Evolutionary conservation across 1,140 invertebrate species (phyloP).

Genomic region (Drosophila pallidifrons): DNA sequence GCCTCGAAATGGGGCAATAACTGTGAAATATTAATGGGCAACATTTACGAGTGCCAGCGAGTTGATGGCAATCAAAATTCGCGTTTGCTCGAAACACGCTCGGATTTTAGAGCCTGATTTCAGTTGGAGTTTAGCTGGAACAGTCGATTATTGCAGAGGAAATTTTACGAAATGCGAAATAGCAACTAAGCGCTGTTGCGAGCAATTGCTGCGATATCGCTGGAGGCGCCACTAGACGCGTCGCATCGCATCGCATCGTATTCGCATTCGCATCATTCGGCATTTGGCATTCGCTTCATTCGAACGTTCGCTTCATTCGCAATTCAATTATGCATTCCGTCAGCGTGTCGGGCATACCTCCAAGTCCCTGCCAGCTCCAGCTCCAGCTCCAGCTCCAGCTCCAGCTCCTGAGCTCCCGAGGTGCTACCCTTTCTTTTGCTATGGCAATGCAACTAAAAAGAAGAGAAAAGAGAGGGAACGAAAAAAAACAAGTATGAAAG

Average conservation of each 20-base stretch:
- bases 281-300: constrained; percentile 37
- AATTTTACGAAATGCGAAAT: neutral
- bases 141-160: constrained; percentile 4
- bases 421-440: constrained; percentile 5
- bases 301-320: constrained; percentile 43
- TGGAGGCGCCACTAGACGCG: neutral
- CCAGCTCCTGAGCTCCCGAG: no score
- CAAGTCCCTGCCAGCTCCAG: neutral
- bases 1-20: no score
- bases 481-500: no score
- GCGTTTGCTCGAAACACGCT: no score
- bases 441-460: constrained; percentile 49
- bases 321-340: constrained; percentile 79
- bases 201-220: constrained; percentile 17
- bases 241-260: neutral
- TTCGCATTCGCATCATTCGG: constrained; percentile 8
- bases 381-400: neutral
- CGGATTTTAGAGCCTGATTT: neutral
- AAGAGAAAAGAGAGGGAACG: neutral
- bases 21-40: no score
- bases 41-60: no score
- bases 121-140: neutral
- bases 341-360: constrained; percentile 62
- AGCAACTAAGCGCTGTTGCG: constrained; percentile 1
- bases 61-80: no score